Base-by-base conservation (phyloP, 2,113 vertebrate genomes). In the Muntiacus muntjak region DNA sequence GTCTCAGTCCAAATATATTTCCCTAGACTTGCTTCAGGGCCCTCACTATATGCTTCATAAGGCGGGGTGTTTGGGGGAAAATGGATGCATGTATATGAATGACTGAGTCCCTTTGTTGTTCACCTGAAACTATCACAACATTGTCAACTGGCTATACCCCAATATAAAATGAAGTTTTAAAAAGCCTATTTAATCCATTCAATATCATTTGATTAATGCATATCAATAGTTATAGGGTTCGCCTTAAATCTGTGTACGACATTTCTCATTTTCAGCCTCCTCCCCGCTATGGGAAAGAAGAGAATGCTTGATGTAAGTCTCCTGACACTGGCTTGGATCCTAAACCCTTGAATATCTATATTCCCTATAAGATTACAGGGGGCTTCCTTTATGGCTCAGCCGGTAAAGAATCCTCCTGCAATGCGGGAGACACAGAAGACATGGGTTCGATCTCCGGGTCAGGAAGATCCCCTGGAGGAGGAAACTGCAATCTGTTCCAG, bases 171-270 rank as follows among this genome's bases (percentile, higher is more conserved):
- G 12, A 76, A 43, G 23, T 43, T 43, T 76, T 76, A 14, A 76
- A 76, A 6, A 82, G 14, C 17, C 78, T 2, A 4, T 33, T 94
- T 79, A 81, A 54, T 54, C 1, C 36, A 67, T 47, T 96, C 87
- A 43, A 82, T 89, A 90, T 90, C 62, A 87, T 97, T 96, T 94
- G 28, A 87, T 92, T 79, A 97, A 76, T 78, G 45, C 6, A 33
- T 60, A 60, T 47, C 79, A 79, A 67, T 93, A 47, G 58, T 79
- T 89, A 47, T 74, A 94, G 10, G 14, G 86, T 79, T 92, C 57
- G n/a, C 9, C 33, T 89, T 87, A 83, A 50, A 74, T 60, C 21
- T n/a, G 23, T 57, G 25, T 55, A 13, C 3, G 88, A 52, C 19
- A n/a, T 36, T 55, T 91, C 58, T 40, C n/a, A 90, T 76, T 91